Base-by-base conservation (phyloP, 2,113 vertebrate species). In the Calonectris borealis region DNA sequence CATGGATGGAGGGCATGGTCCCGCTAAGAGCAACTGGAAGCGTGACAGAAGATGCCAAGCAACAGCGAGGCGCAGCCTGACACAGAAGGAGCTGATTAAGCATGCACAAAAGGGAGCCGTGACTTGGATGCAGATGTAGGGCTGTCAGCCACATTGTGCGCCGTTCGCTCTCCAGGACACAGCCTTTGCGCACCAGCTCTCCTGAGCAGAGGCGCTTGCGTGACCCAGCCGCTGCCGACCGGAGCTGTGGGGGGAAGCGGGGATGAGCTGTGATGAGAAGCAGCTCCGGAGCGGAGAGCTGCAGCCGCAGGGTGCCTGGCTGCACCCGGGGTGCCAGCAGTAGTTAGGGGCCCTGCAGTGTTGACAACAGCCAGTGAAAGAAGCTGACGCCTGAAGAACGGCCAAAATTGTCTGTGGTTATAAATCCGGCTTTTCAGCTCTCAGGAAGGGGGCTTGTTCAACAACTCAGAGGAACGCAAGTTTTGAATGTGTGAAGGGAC, bases 51-150 rank as follows among this genome's bases (percentile, higher is more conserved):
- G 65, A 83, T 62, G 82, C 36, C 83, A 71, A 65, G 62, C 55
- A 52, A 75, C 34, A 64, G 44, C 5, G 0, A 0, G 0, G 57
- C 2, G 0, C 72, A 86, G 65, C 36, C 77, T 0, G 0, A 31
- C 55, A 32, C 94, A 95, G 85, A 79, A 90, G 92, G 92, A 96
- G 46, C 46, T 66, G 87, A 88, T 96, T 93, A 92, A 70, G 27
- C 1, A 1, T 0, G 4, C 34, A 95, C 84, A 94, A 95, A 97
- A 91, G 82, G 70, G 70, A 88, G 66, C 70, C 27, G 66, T 96
- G 96, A 94, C 94, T 96, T 95, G 96, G 96, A 79, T 54, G 34
- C 82, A 76, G 88, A 32, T 9, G 58, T 6, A 16, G 62, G 73
- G 93, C 82, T 91, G 81, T 57, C 83, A 83, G 84, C 57, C 66